A percentile compares a stretch with the other conserved stretches of the same genome.
These are phyloP conservation scores for Rachycentron canadum DNA, from an alignment of 2,797 vertebrate genomes.

Conservation along the genomic window DNA sequence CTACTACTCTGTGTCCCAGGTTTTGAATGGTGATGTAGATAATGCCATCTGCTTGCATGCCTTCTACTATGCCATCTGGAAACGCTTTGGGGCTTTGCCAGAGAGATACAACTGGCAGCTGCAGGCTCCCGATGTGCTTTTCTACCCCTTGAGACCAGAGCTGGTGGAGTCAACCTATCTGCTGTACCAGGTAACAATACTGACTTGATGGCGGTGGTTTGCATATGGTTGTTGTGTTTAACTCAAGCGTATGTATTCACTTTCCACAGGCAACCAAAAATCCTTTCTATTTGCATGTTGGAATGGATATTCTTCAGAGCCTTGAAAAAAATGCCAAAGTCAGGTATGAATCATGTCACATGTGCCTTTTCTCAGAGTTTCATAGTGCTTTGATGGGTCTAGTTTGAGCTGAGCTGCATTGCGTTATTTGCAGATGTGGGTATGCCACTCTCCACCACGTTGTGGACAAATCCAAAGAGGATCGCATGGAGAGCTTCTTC, in stretches of 20 bases:
- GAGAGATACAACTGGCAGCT: conserved; percentile 99
- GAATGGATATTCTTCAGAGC: conserved; percentile 99
- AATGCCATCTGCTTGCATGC: conserved; percentile 99
- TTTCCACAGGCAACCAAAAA: conserved; percentile 95
- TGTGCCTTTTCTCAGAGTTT: not conserved
- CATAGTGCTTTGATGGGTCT: not conserved
- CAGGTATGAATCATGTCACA: conserved; percentile 84
- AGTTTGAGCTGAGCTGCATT: conserved; percentile 12
- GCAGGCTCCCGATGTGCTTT: conserved; percentile 95
- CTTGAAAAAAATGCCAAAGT: conserved; percentile 98
- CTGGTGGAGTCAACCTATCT: conserved; percentile 97
- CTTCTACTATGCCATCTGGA: conserved; percentile 99
- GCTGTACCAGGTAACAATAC: conserved; percentile 92
- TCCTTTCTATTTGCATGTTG: conserved; percentile 98
- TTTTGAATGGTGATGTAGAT: conserved; percentile 97
- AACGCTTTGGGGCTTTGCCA: conserved; percentile 96
- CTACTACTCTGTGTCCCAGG: conserved; percentile 77
- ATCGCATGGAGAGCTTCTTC: conserved; percentile 99
- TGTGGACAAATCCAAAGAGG: conserved; percentile 98
- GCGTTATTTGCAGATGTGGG: conserved; percentile 89
- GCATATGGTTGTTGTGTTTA: not conserved
- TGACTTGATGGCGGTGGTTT: not conserved
- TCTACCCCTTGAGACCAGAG: conserved; percentile 96
- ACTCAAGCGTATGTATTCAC: not conserved
- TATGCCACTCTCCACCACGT: conserved; percentile 98